Base-by-base conservation (phyloP, 2,113 vertebrate genomes). In the Petrocephalus zakoni region DNA sequence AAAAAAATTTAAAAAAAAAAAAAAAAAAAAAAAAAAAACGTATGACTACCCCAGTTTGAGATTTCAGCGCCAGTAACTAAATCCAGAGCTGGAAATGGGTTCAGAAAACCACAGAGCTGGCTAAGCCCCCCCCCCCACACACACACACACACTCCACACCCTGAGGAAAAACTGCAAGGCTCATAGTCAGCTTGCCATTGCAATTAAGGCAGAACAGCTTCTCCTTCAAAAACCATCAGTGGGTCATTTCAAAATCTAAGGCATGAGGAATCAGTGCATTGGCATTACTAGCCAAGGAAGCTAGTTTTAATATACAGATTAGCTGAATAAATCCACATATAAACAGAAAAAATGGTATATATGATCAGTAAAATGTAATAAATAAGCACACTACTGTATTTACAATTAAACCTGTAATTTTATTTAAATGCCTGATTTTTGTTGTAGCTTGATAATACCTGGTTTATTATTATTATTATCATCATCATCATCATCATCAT, bases 11-110 rank as follows among this genome's bases (percentile, higher is more conserved):
- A n/a, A 25, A 17, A 22, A 84, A 1, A 17, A 25, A 11, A 84
- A 25, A 21, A 55, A 21, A 19, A 29, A 87, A 34, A 37, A 15
- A 49, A 42, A 42, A 42, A 42, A 42, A 42, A 42, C 42, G 56
- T 29, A 49, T 52, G 6, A 81, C 42, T 47, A 21, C n/a, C 55
- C 21, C 55, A 47, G 15, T 49, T 88, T 25, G 61, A 61, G 58
- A 29, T 64, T 88, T 88, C 34, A 85, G 88, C 78, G 85, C 81
- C n/a, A 49, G 88, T 88, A 88, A 88, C 42, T 53, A 85, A 46
- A 84, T 85, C 52, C 81, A 58, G 17, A 29, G 55, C n/a, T 88
- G 55, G 53, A 85, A 85, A 84, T 34, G 81, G 22, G 81, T 56
- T 47, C 49, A 47, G 42, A 87, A 47, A 47, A 9, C 75, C 51